These are phyloP conservation scores for Bergia sp. DNA, from an alignment of 92 coral and sea anemone genomes.

Conservation along the genomic window DNA sequence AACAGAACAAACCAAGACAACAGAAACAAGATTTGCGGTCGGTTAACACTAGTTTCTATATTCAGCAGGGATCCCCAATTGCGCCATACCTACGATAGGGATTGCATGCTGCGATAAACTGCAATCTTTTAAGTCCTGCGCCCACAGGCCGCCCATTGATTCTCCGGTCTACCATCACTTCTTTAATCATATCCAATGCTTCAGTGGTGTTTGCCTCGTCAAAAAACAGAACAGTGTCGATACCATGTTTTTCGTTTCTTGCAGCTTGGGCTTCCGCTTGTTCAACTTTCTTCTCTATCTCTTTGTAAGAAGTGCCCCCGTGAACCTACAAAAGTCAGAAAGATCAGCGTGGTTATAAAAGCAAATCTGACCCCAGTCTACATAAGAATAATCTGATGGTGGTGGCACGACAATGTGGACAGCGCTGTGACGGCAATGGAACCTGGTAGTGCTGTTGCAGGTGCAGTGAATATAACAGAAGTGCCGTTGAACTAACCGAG, in stretches of 20 bases:
- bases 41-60: no score
- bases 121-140: slow-evolving; percentile 57
- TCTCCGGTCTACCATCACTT: slow-evolving; percentile 8
- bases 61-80: not conserved
- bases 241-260: slow-evolving; percentile 46
- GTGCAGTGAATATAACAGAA: no score
- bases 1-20: no score
- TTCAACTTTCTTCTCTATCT: slow-evolving; percentile 75
- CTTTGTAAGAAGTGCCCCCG: slow-evolving; percentile 81
- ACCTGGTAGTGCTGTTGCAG: no score
- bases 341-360: no score
- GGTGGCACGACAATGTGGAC: no score
- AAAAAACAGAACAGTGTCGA: slow-evolving; percentile 63
- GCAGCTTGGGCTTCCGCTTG: slow-evolving; percentile 78
- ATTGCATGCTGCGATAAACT: slow-evolving; percentile 73
- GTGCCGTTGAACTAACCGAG: no score
- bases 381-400: no score
- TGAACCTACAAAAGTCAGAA: slow-evolving; percentile 62
- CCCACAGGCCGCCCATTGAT: slow-evolving; percentile 65
- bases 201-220: slow-evolving; percentile 68
- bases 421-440: no score
- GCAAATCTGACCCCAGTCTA: no score
- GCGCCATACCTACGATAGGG: slow-evolving; percentile 65
- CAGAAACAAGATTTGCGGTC: no score
- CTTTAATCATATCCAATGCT: slow-evolving; percentile 78